These are phyloP conservation scores for Drosophila pectinifera DNA, from an alignment of 1,140 invertebrate species.

Conservation along the genomic window DNA sequence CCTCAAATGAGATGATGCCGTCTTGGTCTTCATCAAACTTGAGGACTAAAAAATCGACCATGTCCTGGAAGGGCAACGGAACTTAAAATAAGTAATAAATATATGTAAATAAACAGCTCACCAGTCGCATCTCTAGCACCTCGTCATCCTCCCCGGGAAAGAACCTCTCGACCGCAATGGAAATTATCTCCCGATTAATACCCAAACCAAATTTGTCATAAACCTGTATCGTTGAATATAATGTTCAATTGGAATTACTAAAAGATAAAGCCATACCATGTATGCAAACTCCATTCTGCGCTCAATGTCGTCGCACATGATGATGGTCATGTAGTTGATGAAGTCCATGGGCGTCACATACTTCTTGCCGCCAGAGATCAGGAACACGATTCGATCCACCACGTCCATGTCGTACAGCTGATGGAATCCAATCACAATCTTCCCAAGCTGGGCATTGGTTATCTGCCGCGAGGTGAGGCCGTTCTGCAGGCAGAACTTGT, in stretches of 20 bases:
- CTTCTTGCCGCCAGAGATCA: slow-evolving; percentile 15
- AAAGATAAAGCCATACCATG: slow-evolving; percentile 2
- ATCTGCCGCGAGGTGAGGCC: slow-evolving; percentile 15
- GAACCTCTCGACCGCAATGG: slow-evolving; percentile 16
- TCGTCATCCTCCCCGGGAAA: slow-evolving; percentile 30
- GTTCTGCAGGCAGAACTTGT: slow-evolving; percentile 26
- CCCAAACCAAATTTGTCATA: slow-evolving; percentile 27
- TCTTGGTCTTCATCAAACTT: slow-evolving; percentile 40
- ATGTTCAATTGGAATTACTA: neutral
- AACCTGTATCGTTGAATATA: neutral
- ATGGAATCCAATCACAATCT: slow-evolving; percentile 28
- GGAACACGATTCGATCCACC: slow-evolving; percentile 22
- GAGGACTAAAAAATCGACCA: slow-evolving; percentile 37
- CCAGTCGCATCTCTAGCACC: slow-evolving; percentile 32
- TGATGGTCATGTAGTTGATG: slow-evolving; percentile 21
- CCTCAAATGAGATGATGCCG: slow-evolving; percentile 24
- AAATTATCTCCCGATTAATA: slow-evolving; percentile 19
- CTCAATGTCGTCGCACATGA: slow-evolving; percentile 14
- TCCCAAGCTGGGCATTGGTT: slow-evolving; percentile 13
- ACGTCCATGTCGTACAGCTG: slow-evolving; percentile 35
- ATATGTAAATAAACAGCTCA: neutral
- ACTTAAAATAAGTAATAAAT: too few species aligned
- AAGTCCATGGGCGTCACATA: slow-evolving; percentile 23
- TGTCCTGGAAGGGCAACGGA: neutral
- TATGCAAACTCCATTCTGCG: slow-evolving; percentile 28